Percentiles rank a stretch among this genome's conserved stretches.
Conservation (phyloP, 53 echinoderm and acorn worm genomes). For the Stichopus horrens region DNA sequence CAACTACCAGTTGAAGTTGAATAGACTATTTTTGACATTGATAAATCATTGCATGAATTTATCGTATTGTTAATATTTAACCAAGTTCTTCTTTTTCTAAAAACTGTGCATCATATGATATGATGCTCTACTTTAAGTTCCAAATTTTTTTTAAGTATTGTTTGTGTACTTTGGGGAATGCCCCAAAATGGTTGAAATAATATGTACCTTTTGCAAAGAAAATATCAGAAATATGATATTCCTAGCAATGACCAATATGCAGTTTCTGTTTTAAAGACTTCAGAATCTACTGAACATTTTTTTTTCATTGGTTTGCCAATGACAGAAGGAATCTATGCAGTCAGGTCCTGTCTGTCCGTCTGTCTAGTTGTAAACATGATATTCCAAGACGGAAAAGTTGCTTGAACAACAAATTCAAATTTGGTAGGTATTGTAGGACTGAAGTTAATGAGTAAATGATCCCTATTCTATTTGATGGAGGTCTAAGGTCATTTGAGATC, state of each 20-base stretch:
- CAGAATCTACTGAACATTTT: neutral
- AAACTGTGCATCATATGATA: no score
- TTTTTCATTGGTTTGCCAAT: neutral
- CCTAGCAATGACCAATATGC: neutral
- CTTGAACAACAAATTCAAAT: neutral
- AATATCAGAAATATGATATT: neutral
- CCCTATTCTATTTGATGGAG: neutral
- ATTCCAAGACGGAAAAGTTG: neutral
- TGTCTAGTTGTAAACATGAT: neutral
- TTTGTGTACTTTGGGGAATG: no score
- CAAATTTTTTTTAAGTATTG: no score
- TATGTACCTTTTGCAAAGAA: no score
- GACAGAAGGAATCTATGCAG: neutral
- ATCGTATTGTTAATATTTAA: no score
- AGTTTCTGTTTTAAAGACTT: neutral
- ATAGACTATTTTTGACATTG: no score
- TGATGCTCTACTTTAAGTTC: no score
- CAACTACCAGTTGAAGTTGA: no score
- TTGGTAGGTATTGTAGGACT: conserved; percentile 1
- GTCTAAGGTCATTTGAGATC: no score
- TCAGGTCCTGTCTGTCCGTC: neutral
- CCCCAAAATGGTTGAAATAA: no score
- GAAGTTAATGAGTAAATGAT: neutral
- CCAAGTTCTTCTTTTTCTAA: no score
- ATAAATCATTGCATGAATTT: no score